Percentiles rank a stretch among this genome's conserved stretches.
Conservation (phyloP, 2,888 invertebrate genomes). For the Morinoia aosen region DNA sequence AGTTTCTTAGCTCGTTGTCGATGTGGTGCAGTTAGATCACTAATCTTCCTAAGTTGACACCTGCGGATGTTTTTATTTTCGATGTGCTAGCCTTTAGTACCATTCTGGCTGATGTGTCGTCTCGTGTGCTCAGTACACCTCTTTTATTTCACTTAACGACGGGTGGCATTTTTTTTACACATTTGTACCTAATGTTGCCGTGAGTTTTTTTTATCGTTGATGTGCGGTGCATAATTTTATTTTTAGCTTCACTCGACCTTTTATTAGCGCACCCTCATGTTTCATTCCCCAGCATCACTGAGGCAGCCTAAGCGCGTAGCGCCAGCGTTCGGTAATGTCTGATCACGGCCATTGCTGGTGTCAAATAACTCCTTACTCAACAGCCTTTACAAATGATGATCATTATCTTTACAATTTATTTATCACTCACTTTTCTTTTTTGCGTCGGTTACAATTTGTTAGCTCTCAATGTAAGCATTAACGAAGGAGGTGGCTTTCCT, state of each 20-base stretch:
- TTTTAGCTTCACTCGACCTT: background rate
- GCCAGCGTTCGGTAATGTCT: background rate
- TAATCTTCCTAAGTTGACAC: background rate
- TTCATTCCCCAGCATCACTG: background rate
- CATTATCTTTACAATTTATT: background rate
- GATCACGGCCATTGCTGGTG: background rate
- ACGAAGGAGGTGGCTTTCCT: background rate
- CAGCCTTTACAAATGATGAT: background rate
- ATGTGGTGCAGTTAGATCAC: background rate
- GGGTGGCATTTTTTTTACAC: background rate
- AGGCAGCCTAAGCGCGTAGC: constrained; percentile 21
- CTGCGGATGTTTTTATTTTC: background rate
- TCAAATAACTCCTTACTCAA: background rate
- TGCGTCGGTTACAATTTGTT: background rate
- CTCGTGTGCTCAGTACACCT: background rate
- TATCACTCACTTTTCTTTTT: background rate
- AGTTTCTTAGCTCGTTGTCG: background rate
- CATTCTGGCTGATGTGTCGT: background rate
- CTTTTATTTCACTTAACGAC: background rate
- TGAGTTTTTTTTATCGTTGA: background rate
- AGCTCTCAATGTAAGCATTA: background rate
- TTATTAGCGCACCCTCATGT: background rate
- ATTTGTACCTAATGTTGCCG: background rate
- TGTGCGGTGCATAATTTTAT: constrained; percentile 3
- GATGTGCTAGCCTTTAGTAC: background rate